These are phyloP conservation scores for Armadillidium nasatum DNA, from an alignment of 1,140 invertebrate genomes.

Conservation along the genomic window DNA sequence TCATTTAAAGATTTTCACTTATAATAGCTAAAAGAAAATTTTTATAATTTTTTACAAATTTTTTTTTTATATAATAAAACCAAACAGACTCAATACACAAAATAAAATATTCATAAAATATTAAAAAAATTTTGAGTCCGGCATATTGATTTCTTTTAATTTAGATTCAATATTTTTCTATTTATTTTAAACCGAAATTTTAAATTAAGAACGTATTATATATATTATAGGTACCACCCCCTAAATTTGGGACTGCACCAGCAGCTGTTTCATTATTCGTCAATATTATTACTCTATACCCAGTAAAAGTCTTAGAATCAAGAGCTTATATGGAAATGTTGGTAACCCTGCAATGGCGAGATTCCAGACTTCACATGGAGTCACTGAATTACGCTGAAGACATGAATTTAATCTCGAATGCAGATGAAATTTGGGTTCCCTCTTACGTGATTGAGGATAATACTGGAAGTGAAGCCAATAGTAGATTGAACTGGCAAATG, in stretches of 20 bases:
- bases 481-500: slow-evolving; percentile 29
- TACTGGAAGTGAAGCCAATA: slow-evolving; percentile 31
- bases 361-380: slow-evolving; percentile 37
- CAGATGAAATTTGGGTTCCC: slow-evolving; percentile 30
- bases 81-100: no score
- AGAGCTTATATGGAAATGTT: slow-evolving; percentile 29
- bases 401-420: slow-evolving; percentile 27
- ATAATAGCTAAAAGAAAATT: no score
- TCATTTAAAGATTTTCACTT: no score
- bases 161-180: no score
- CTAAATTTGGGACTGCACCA: slow-evolving; percentile 29
- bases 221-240: slow-evolving; percentile 33
- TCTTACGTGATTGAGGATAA: slow-evolving; percentile 35
- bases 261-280: slow-evolving; percentile 27
- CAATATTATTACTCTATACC: slow-evolving; percentile 36
- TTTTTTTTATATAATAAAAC: no score
- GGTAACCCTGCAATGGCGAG: slow-evolving; percentile 32
- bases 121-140: no score
- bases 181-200: no score
- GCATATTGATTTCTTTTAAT: no score
- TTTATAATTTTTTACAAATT: no score
- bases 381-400: slow-evolving; percentile 38
- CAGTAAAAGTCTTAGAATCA: slow-evolving; percentile 33
- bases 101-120: no score
- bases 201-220: no score